A percentile compares a stretch with the other conserved stretches of the same genome.
These are phyloP conservation scores for Pygoscelis adeliae DNA, from an alignment of 2,113 vertebrate species.

Conservation along the genomic window DNA sequence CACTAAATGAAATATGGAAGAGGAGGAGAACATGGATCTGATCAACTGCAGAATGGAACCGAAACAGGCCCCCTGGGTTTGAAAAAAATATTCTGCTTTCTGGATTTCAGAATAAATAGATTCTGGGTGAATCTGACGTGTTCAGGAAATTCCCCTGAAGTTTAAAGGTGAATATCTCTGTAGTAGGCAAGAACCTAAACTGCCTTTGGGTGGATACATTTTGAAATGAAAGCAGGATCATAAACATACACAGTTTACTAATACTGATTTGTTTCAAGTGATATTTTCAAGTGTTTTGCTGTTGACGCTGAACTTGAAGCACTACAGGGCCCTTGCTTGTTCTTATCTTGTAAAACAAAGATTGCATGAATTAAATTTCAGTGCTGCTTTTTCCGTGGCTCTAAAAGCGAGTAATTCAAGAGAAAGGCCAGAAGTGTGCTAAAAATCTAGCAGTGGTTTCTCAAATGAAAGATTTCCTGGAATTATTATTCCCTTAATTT, in stretches of 20 bases:
- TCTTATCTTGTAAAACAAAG: neutral
- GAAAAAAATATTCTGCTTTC: neutral
- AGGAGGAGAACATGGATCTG: neutral
- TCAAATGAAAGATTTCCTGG: constrained; percentile 41
- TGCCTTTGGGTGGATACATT: neutral
- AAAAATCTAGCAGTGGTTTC: constrained; percentile 18
- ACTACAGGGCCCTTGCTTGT: neutral
- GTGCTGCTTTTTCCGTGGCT: neutral
- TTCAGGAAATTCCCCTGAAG: neutral
- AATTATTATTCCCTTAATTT: constrained; percentile 15
- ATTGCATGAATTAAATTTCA: neutral
- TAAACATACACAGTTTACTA: neutral
- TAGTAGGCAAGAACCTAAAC: neutral
- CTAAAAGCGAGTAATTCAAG: neutral
- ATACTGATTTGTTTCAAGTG: neutral
- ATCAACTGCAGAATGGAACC: neutral
- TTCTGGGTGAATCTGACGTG: neutral
- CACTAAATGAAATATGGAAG: neutral
- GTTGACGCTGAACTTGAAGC: neutral
- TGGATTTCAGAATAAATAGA: neutral
- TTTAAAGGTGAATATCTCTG: neutral
- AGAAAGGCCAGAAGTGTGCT: neutral
- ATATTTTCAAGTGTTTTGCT: neutral
- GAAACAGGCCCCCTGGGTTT: neutral
- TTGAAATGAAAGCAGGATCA: neutral